Evolutionary conservation across 2,797 vertebrate genomes (phyloP).

Genomic region (Micromesistius poutassou): DNA sequence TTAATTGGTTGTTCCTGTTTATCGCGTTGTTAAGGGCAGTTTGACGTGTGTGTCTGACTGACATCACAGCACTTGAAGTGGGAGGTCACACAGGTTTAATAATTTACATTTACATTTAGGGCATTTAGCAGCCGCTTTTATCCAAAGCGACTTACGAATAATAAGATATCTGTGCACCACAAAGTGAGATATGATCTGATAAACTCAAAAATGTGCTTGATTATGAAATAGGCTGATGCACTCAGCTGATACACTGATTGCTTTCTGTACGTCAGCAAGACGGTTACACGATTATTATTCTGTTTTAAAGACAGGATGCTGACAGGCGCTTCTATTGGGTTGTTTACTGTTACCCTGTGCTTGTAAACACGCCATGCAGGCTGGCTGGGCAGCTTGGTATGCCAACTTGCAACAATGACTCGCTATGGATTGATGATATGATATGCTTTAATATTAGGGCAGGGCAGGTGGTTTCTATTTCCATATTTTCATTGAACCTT

Average conservation of each 20-base stretch:
- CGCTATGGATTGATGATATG: constrained; percentile 36
- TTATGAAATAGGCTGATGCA: background rate
- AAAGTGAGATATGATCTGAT: too few species aligned
- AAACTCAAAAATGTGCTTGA: background rate
- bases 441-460: constrained; percentile 37
- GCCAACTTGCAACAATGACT: constrained; percentile 6
- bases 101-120: too few species aligned
- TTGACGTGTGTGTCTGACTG: background rate
- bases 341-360: constrained; percentile 42
- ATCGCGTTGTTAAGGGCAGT: background rate
- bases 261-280: constrained; percentile 9
- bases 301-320: too few species aligned
- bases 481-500: background rate
- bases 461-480: background rate
- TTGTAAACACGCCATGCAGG: constrained; percentile 48
- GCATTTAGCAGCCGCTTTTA: too few species aligned
- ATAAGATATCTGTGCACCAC: too few species aligned
- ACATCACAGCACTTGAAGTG: background rate
- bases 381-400: background rate
- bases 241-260: background rate
- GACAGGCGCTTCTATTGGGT: constrained; percentile 24
- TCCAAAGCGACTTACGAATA: too few species aligned
- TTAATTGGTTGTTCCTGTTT: background rate
- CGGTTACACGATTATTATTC: background rate
- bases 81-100: too few species aligned